These are phyloP conservation scores for Drosophila baimaii DNA, from an alignment of 1,140 invertebrate species.

Conservation along the genomic window DNA sequence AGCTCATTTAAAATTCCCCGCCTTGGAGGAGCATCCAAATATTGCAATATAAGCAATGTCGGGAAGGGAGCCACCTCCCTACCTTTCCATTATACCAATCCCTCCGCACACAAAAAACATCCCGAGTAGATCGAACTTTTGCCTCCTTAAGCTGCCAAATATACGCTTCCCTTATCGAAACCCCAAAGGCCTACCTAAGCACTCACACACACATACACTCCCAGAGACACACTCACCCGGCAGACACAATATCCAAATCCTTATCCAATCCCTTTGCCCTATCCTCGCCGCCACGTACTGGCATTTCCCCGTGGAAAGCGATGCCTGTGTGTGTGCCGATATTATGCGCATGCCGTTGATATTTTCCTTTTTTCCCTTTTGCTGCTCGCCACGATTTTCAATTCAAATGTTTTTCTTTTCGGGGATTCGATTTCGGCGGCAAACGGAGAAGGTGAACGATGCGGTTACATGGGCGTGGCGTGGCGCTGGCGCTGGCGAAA, in stretches of 20 bases:
- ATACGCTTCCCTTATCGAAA: conserved; percentile 39
- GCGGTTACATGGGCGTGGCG: conserved; percentile 18
- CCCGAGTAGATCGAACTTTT: conserved; percentile 40
- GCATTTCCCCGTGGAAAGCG: conserved; percentile 53
- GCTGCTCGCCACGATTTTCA: conserved; percentile 65
- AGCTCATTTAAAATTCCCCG: conserved; percentile 8
- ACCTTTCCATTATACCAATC: conserved; percentile 14
- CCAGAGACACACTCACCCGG: conserved; percentile 17
- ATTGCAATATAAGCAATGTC: conserved; percentile 7
- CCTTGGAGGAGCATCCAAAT: neutral
- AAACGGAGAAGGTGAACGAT: conserved; percentile 14
- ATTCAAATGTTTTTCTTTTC: conserved; percentile 68
- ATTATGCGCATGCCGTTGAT: conserved; percentile 65
- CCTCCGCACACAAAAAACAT: conserved; percentile 8
- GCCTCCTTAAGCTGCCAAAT: conserved; percentile 29
- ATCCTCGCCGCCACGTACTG: conserved; percentile 44
- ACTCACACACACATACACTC: conserved; percentile 19
- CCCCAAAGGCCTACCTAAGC: conserved; percentile 49
- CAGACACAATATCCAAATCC: conserved; percentile 44
- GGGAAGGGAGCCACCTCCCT: conserved; percentile 12
- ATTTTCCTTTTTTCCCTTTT: conserved; percentile 35
- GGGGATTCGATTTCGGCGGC: conserved; percentile 48
- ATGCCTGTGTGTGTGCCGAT: conserved; percentile 53
- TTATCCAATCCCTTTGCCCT: conserved; percentile 23
- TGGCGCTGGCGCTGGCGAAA: conserved; percentile 21